Percentiles rank a stretch among this genome's conserved stretches.
These are phyloP conservation scores for Phalacrocorax brasilianus DNA, from an alignment of 2,113 vertebrate genomes.

Conservation along the genomic window DNA sequence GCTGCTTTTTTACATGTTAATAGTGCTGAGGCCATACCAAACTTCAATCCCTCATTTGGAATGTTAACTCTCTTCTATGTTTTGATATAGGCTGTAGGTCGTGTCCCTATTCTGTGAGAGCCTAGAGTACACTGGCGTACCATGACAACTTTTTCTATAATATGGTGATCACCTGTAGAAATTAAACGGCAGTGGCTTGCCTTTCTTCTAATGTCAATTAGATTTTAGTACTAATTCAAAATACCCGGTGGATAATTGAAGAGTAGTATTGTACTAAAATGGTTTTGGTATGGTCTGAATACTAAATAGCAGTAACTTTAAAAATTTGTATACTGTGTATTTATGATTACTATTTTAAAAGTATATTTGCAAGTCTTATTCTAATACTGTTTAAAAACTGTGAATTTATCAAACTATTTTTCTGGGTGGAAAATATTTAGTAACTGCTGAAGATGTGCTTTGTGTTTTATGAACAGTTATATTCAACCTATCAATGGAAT, in stretches of 20 bases:
- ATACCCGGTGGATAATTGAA: conserved; percentile 10
- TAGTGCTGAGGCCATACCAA: conserved; percentile 91
- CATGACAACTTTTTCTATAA: conserved; percentile 15
- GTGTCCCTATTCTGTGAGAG: conserved; percentile 55
- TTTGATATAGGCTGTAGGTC: conserved; percentile 19
- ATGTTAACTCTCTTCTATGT: neutral
- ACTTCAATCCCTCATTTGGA: conserved; percentile 71
- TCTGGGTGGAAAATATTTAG: conserved; percentile 55
- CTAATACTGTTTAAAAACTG: neutral
- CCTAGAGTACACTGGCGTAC: conserved; percentile 41
- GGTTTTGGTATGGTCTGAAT: conserved; percentile 87
- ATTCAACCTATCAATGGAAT: conserved; percentile 68
- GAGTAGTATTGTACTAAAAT: conserved; percentile 68
- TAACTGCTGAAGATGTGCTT: conserved; percentile 60
- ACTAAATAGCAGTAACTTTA: conserved; percentile 73
- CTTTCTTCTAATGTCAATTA: conserved; percentile 62
- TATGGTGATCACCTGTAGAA: conserved; percentile 51
- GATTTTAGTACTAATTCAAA: conserved; percentile 66
- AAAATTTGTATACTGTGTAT: conserved; percentile 71
- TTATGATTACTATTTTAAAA: conserved; percentile 72
- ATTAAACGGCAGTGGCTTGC: conserved; percentile 60
- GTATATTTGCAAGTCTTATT: conserved; percentile 51
- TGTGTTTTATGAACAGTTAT: conserved; percentile 69
- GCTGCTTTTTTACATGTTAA: conserved; percentile 75
- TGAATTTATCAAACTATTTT: conserved; percentile 19